Evolutionary conservation across 2,888 invertebrate species (phyloP), one percentile per base, ranked within the genome.

Genomic region (Falcaria lacertinaria): DNA sequence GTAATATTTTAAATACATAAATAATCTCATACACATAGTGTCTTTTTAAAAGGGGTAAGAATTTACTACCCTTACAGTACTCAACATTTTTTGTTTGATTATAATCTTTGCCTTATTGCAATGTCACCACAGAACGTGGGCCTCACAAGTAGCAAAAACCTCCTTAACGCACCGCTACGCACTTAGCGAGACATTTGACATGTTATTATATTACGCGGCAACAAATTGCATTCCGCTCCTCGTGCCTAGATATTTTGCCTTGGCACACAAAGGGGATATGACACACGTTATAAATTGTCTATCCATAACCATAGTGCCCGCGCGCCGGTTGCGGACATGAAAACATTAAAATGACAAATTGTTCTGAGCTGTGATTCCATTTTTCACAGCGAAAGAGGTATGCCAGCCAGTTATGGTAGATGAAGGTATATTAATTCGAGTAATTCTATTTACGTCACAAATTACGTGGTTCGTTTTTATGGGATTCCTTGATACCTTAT

Each of bases 301-400:
- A 74, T 73, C 70, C 71, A 74, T 77, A 76, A 67, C 70, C 71
- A 74, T 77, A 76, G 68, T 71, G 61, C 61, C 51, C 45, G 33
- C 19, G 50, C 57, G 56, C 61, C 62, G 62, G 68, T 59, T 66
- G 76, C 64, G 67, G 73, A 77, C 77, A 74, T 62, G 72, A 74
- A 73, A 74, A 74, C 79, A 80, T 83, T 80, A 81, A 79, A 82
- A 83, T 83, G 80, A 82, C 80, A 81, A 81, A 82, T 83, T 66
- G 79, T 77, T 69, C 64, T 70, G 71, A 64, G 71, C 74, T 68
- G 65, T 69, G 70, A 75, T 78, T 74, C 74, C 75, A 83, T 83
- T 82, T 81, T 81, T 82, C 81, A 80, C 60, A 50, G 52, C 59
- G 69, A 72, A 76, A 69, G 66, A 75, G 70, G 68, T 72, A 65